A percentile compares a stretch with the other conserved stretches of the same genome.
Evolutionary conservation across 1,140 invertebrate genomes (phyloP).

Genomic region (Tetramorium alpestre): DNA sequence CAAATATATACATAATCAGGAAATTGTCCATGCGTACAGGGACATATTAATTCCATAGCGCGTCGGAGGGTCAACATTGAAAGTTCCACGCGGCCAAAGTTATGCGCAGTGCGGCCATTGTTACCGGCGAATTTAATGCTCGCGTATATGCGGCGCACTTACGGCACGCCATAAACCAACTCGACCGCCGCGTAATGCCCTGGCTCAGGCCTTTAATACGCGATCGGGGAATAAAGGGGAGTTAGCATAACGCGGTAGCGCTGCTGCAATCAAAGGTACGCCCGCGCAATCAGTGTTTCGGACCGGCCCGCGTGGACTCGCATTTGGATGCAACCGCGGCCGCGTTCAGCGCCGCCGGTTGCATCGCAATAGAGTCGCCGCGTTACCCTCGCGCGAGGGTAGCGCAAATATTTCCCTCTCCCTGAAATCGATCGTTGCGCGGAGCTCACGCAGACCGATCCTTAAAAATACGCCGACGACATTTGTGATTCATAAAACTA

Average conservation of each 20-base stretch:
- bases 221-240: conserved; percentile 58
- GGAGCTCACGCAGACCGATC: neutral
- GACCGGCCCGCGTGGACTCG: neutral
- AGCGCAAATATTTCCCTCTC: neutral
- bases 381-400: neutral
- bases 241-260: conserved; percentile 52
- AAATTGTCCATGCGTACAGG: neutral
- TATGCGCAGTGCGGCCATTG: conserved; percentile 11
- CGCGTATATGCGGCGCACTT: conserved; percentile 52
- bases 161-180: conserved; percentile 62
- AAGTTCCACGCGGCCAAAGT: conserved; percentile 31
- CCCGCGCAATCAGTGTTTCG: conserved; percentile 44
- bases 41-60: neutral
- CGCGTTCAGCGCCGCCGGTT: neutral
- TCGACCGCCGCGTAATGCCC: conserved; percentile 62
- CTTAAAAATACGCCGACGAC: conserved; percentile 21
- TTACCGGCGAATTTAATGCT: conserved; percentile 40
- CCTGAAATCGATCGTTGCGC: neutral
- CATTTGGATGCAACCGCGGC: conserved; percentile 37
- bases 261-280: conserved; percentile 42
- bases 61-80: neutral
- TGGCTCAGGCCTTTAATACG: conserved; percentile 59
- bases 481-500: conserved; percentile 28
- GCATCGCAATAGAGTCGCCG: conserved; percentile 18
- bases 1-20: neutral